A percentile compares a stretch with the other conserved stretches of the same genome.
Conservation (phyloP, 1,140 invertebrate genomes). For the Linepithema humile region DNA sequence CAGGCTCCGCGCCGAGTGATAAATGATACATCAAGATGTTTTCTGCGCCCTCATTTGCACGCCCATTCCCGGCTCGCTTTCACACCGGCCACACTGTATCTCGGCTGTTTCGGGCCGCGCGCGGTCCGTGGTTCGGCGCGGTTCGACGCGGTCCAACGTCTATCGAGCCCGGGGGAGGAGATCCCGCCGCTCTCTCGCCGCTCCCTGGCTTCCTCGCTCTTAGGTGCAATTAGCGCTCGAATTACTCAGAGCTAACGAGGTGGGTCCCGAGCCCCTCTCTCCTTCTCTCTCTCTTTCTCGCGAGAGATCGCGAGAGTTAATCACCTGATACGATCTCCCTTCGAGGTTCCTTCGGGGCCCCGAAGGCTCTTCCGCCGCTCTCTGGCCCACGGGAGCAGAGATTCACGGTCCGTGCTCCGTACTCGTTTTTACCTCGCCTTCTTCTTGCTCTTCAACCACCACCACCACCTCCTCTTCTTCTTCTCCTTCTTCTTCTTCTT, state of each 20-base stretch:
- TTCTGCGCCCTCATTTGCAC: conserved; percentile 72
- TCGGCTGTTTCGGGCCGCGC: conserved; percentile 65
- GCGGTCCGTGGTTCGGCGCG: conserved; percentile 43
- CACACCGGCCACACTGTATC: conserved; percentile 67
- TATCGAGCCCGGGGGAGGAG: conserved; percentile 50
- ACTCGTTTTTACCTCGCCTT: background rate
- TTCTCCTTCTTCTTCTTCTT: background rate
- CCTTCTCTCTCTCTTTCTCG: background rate
- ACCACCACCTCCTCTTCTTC: background rate
- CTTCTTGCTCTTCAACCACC: conserved; percentile 11
- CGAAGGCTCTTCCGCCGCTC: conserved; percentile 18
- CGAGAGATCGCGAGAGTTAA: conserved; percentile 78
- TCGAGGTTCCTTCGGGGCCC: conserved; percentile 23
- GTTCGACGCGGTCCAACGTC: conserved; percentile 53
- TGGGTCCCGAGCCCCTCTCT: conserved; percentile 61
- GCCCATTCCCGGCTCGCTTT: conserved; percentile 70
- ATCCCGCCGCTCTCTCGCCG: conserved; percentile 31
- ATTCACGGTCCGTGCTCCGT: conserved; percentile 59
- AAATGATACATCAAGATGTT: conserved; percentile 73
- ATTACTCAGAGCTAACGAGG: conserved; percentile 83
- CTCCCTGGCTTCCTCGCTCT: conserved; percentile 70
- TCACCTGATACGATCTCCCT: conserved; percentile 80
- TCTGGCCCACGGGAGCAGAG: conserved; percentile 55
- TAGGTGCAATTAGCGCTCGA: conserved; percentile 81
- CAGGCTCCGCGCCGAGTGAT: conserved; percentile 57